phyloP scores from a whole-genome alignment of 2,888 invertebrate genomes.

The Bembecia ichneumoniformis region DNA sequence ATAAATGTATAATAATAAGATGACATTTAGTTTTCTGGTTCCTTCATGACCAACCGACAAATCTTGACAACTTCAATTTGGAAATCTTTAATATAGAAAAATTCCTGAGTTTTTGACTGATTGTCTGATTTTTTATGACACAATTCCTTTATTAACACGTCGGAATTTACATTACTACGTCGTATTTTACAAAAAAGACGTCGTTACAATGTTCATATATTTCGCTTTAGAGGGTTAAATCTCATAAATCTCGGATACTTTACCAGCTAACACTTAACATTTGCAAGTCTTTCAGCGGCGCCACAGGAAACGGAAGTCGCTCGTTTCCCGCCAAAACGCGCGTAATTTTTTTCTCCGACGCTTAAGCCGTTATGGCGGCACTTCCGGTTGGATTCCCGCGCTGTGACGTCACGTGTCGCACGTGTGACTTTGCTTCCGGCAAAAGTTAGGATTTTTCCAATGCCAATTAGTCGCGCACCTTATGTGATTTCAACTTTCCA shows the following conservation, averaged over 20 bases:
- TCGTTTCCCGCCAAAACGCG: conserved; percentile 58
- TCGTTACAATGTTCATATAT: too few relatives aligned
- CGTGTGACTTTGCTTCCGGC: conserved; percentile 5
- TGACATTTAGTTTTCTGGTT: too few relatives aligned
- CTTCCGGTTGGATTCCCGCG: conserved; percentile 44
- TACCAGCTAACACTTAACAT: conserved; percentile 10
- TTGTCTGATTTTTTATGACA: too few relatives aligned
- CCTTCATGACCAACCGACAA: too few relatives aligned
- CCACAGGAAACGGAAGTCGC: conserved; percentile 43
- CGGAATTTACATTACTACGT: too few relatives aligned
- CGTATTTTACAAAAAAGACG: too few relatives aligned
- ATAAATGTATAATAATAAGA: too few relatives aligned
- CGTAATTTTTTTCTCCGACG: conserved; percentile 55
- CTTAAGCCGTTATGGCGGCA: conserved; percentile 53
- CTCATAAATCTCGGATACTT: neutral
- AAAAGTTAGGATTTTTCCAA: neutral
- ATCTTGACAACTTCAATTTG: too few relatives aligned
- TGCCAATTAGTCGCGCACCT: neutral
- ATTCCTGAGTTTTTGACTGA: too few relatives aligned
- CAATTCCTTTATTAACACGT: too few relatives aligned
- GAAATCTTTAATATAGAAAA: too few relatives aligned
- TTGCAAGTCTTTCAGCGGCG: conserved; percentile 9
- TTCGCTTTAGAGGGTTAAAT: neutral
- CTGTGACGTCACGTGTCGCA: conserved; percentile 30
- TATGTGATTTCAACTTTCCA: too few relatives aligned